Percentiles rank a stretch among this genome's conserved stretches.
phyloP scores from a whole-genome alignment of 2,797 vertebrate species.

The Centropyge bicolor region DNA sequence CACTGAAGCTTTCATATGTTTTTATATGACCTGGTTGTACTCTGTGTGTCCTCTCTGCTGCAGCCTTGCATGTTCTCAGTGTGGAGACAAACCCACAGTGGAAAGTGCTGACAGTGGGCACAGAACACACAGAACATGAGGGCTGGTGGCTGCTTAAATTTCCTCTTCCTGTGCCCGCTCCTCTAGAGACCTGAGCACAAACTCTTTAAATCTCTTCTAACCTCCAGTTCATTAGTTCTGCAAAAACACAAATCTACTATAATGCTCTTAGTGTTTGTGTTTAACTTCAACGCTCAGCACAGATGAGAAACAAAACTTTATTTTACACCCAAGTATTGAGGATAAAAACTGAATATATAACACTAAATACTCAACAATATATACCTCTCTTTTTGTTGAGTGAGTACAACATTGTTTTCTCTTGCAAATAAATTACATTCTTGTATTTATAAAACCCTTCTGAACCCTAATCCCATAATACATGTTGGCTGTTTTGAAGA shows the following conservation, averaged over 20 bases:
- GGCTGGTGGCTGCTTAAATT: slow-evolving; percentile 51
- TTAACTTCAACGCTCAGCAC: background rate
- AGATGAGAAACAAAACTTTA: background rate
- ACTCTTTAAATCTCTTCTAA: background rate
- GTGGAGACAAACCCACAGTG: slow-evolving; percentile 42
- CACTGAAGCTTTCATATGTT: slow-evolving; percentile 4
- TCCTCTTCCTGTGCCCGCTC: slow-evolving; percentile 9
- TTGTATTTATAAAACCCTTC: background rate
- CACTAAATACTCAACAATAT: too few relatives aligned
- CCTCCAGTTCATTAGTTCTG: background rate
- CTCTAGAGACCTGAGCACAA: background rate
- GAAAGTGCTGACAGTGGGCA: slow-evolving; percentile 69
- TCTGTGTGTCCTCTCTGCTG: slow-evolving; percentile 10
- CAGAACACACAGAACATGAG: slow-evolving; percentile 43
- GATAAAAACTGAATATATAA: background rate
- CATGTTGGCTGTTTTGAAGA: background rate
- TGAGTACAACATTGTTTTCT: background rate
- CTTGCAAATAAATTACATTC: background rate
- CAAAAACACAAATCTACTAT: background rate
- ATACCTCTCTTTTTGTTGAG: background rate
- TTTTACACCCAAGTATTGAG: background rate
- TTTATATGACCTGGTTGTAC: slow-evolving; percentile 5
- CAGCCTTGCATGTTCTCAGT: slow-evolving; percentile 10
- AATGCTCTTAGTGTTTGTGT: background rate
- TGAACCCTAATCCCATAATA: background rate